These are phyloP conservation scores for Bursaphelenchus mucronatus DNA, from an alignment of 1,140 invertebrate species.

Conservation along the genomic window DNA sequence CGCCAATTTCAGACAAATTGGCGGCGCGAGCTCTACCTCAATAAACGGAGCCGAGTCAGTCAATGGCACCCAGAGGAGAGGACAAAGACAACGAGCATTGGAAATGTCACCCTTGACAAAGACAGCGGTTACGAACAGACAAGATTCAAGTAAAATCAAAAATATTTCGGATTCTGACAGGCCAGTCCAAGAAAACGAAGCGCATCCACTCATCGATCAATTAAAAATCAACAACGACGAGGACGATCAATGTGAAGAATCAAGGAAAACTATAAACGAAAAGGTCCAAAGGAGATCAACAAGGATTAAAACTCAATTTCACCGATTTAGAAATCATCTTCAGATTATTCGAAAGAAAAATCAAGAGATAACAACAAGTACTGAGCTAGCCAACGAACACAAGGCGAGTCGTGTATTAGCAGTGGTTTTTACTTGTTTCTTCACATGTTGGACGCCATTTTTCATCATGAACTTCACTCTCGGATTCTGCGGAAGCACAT, in stretches of 20 bases:
- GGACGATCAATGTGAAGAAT: not conserved
- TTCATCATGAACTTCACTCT: conserved; percentile 73
- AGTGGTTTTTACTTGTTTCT: conserved; percentile 86
- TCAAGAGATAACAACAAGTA: conserved; percentile 40
- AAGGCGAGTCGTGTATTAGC: conserved; percentile 89
- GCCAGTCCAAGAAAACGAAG: not conserved
- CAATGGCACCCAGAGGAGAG: too few relatives aligned
- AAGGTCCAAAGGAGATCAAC: conserved; percentile 15
- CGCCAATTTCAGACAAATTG: too few relatives aligned
- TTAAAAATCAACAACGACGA: conserved; percentile 4
- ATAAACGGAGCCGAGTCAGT: too few relatives aligned
- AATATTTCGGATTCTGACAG: conserved; percentile 4
- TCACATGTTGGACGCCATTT: conserved; percentile 86
- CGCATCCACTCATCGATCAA: conserved; percentile 4
- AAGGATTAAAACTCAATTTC: not conserved
- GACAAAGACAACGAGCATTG: too few relatives aligned
- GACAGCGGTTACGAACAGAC: too few relatives aligned
- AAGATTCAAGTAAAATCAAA: not conserved
- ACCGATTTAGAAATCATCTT: conserved; percentile 1
- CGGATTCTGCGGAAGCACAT: conserved; percentile 69
- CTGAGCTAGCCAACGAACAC: conserved; percentile 71
- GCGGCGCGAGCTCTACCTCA: too few relatives aligned
- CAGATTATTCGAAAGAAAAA: conserved; percentile 9
- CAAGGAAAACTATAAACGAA: conserved; percentile 1
- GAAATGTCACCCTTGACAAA: too few relatives aligned